phyloP scores from a whole-genome alignment of 2,888 invertebrate species.

The Luffia ferchaultella region DNA sequence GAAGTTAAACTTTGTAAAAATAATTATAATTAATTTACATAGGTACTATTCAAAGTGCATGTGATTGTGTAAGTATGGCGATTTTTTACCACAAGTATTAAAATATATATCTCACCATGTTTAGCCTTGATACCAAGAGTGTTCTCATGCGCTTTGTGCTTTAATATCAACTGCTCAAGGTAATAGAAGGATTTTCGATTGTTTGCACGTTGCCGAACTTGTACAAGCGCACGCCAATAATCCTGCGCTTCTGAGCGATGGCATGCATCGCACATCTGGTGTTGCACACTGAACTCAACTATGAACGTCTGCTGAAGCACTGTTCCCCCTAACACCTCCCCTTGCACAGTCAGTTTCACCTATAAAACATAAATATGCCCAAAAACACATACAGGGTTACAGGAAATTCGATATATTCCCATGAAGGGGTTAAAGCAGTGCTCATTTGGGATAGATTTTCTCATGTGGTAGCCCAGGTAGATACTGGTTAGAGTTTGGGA shows the following conservation, averaged over 20 bases:
- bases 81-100: too few species aligned
- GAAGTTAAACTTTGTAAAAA: too few species aligned
- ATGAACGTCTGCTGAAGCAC: slow-evolving; percentile 94
- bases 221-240: slow-evolving; percentile 93
- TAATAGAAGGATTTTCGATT: slow-evolving; percentile 98
- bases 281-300: slow-evolving; percentile 89
- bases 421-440: too few species aligned
- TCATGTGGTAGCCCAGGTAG: too few species aligned
- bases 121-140: slow-evolving; percentile 89
- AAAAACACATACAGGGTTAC: too few species aligned
- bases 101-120: slow-evolving; percentile 63
- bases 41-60: too few species aligned
- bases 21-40: too few species aligned
- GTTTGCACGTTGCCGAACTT: slow-evolving; percentile 86
- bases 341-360: slow-evolving; percentile 93
- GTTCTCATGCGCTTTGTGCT: slow-evolving; percentile 91
- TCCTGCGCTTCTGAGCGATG: slow-evolving; percentile 97
- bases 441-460: too few species aligned
- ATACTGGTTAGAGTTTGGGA: too few species aligned
- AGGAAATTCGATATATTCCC: too few species aligned
- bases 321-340: slow-evolving; percentile 91
- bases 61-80: too few species aligned
- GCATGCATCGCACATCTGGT: slow-evolving; percentile 98
- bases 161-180: slow-evolving; percentile 95
- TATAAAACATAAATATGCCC: slow-evolving; percentile 22